phyloP scores from a whole-genome alignment of 2,888 invertebrate species.

The Pristionchus japonicus region DNA sequence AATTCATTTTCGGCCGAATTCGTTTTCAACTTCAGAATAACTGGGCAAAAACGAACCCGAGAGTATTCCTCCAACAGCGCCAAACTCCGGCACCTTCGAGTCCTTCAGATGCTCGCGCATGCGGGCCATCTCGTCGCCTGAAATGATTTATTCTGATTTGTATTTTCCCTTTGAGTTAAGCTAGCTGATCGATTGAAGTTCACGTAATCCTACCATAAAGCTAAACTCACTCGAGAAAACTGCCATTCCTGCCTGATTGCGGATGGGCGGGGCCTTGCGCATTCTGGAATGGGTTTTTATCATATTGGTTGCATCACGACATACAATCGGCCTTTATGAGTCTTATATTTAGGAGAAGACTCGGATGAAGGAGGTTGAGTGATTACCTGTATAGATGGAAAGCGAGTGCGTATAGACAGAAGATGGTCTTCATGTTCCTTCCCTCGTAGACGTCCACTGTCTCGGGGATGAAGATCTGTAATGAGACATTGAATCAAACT shows the following conservation, averaged over 20 bases:
- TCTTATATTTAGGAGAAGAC: no score
- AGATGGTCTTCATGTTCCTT: slow-evolving; percentile 86
- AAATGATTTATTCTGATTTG: neutral
- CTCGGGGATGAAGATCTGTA: slow-evolving; percentile 85
- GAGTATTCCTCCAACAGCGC: slow-evolving; percentile 59
- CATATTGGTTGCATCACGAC: no score
- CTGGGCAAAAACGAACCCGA: slow-evolving; percentile 34
- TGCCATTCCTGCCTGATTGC: slow-evolving; percentile 84
- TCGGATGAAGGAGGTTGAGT: no score
- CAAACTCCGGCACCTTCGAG: slow-evolving; percentile 64
- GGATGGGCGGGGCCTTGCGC: slow-evolving; percentile 82
- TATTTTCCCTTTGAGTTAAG: neutral
- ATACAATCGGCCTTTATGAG: no score
- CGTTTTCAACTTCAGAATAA: no score
- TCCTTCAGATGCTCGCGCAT: slow-evolving; percentile 66
- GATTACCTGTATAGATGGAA: slow-evolving; percentile 75
- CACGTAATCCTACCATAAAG: neutral
- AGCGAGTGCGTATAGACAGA: slow-evolving; percentile 85
- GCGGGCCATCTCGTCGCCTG: slow-evolving; percentile 60
- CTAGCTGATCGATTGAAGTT: slow-evolving; percentile 9
- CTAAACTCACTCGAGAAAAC: slow-evolving; percentile 81
- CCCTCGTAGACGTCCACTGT: slow-evolving; percentile 88
- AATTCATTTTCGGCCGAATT: neutral
- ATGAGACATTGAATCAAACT: no score
- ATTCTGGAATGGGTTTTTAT: slow-evolving; percentile 49